Conservation (phyloP, 2,113 vertebrate genomes). For the Ivindomyrus marchei region DNA sequence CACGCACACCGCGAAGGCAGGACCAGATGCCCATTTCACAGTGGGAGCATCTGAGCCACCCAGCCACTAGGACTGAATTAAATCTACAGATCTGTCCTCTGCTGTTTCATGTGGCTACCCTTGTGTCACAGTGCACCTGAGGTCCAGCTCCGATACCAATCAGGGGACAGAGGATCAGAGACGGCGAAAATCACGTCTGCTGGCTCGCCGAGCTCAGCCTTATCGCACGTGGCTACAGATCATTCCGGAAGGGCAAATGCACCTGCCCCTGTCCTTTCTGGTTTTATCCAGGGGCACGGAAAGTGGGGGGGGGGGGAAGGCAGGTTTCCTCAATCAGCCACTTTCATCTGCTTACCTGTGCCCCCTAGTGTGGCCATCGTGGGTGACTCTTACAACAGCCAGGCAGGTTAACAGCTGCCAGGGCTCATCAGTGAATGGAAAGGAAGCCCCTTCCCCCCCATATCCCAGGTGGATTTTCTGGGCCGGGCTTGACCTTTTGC, state of each 20-base stretch:
- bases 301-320: neutral
- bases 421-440: neutral
- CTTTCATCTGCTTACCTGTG: neutral
- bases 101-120: neutral
- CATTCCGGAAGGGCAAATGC: slow-evolving; percentile 64
- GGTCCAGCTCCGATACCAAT: neutral
- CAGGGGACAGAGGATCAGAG: slow-evolving; percentile 31
- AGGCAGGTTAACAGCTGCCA: slow-evolving; percentile 1
- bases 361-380: neutral
- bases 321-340: neutral
- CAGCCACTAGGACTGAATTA: neutral
- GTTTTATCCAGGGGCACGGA: slow-evolving; percentile 41
- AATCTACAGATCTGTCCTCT: neutral
- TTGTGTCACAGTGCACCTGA: neutral
- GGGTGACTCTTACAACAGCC: neutral
- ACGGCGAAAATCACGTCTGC: slow-evolving; percentile 58
- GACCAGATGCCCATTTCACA: neutral
- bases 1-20: neutral
- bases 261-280: slow-evolving; percentile 59
- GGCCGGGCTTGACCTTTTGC: neutral
- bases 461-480: neutral
- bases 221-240: slow-evolving; percentile 57
- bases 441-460: neutral
- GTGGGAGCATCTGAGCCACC: neutral
- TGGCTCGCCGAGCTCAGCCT: slow-evolving; percentile 41